Percentiles rank a stretch among this genome's conserved stretches.
These are phyloP conservation scores for Epirrita christyi DNA, from an alignment of 2,888 invertebrate species.

Conservation along the genomic window DNA sequence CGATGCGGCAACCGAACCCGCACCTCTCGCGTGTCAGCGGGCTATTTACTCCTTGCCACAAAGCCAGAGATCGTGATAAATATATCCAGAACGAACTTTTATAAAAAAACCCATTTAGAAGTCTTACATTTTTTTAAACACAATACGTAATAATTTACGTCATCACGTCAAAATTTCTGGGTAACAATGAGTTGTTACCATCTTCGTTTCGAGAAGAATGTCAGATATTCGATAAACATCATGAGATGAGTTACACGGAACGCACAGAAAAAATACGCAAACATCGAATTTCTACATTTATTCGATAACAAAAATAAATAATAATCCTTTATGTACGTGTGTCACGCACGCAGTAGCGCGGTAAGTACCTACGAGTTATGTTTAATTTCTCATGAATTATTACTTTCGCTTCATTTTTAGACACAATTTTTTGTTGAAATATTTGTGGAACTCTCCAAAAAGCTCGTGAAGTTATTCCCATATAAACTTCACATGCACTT, in stretches of 20 bases:
- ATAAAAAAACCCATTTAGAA: too few species aligned
- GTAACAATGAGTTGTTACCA: slow-evolving; percentile 32
- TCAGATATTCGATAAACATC: slow-evolving; percentile 48
- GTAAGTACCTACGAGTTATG: not conserved
- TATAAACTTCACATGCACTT: too few species aligned
- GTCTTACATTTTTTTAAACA: too few species aligned
- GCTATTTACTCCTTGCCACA: too few species aligned
- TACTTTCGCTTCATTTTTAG: not conserved
- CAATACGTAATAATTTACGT: slow-evolving; percentile 21
- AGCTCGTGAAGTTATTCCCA: too few species aligned
- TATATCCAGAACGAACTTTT: slow-evolving; percentile 7
- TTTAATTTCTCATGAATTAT: slow-evolving; percentile 1
- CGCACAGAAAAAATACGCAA: not conserved
- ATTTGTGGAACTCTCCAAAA: too few species aligned
- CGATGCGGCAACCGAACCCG: too few species aligned
- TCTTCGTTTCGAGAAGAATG: slow-evolving; percentile 45
- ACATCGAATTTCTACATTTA: too few species aligned
- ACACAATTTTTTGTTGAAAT: too few species aligned
- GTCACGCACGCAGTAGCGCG: slow-evolving; percentile 20
- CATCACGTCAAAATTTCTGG: slow-evolving; percentile 25
- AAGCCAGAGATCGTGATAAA: slow-evolving; percentile 4
- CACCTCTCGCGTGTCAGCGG: too few species aligned
- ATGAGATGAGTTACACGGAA: slow-evolving; percentile 13
- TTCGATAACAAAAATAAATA: too few species aligned
- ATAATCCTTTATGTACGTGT: slow-evolving; percentile 13